A percentile compares a stretch with the other conserved stretches of the same genome.
These are phyloP conservation scores for Ornithoptera alexandrae DNA, from an alignment of 2,888 invertebrate genomes.

Conservation along the genomic window DNA sequence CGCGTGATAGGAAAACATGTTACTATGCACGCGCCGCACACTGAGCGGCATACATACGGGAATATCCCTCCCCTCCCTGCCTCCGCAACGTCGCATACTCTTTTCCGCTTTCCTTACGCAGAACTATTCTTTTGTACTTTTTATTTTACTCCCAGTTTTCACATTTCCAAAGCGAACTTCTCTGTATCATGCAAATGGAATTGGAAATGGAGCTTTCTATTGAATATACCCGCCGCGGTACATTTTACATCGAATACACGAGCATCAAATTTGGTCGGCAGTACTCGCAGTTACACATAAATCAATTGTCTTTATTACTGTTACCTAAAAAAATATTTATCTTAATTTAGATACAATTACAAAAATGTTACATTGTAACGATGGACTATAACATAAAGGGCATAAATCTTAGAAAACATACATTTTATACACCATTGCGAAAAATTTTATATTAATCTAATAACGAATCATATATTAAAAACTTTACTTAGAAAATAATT, in stretches of 20 bases:
- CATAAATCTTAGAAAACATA: too few relatives aligned
- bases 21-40: slow-evolving; percentile 23
- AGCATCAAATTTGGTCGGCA: neutral
- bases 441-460: too few relatives aligned
- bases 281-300: neutral
- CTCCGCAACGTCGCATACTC: slow-evolving; percentile 15
- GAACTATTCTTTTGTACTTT: slow-evolving; percentile 26
- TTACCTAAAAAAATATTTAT: too few relatives aligned
- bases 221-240: neutral
- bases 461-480: too few relatives aligned
- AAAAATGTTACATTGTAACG: too few relatives aligned
- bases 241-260: neutral
- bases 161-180: slow-evolving; percentile 19
- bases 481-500: too few relatives aligned
- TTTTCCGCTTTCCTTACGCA: slow-evolving; percentile 26
- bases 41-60: slow-evolving; percentile 35
- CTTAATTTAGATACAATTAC: too few relatives aligned
- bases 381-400: too few relatives aligned
- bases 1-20: slow-evolving; percentile 16
- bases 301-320: too few relatives aligned
- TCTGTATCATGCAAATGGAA: slow-evolving; percentile 16
- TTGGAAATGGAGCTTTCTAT: slow-evolving; percentile 16
- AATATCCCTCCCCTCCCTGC: slow-evolving; percentile 28
- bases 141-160: slow-evolving; percentile 22
- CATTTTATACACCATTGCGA: too few relatives aligned